phyloP scores from a whole-genome alignment of 92 coral and sea anemone genomes.

The Epizoanthus illoricatus region DNA sequence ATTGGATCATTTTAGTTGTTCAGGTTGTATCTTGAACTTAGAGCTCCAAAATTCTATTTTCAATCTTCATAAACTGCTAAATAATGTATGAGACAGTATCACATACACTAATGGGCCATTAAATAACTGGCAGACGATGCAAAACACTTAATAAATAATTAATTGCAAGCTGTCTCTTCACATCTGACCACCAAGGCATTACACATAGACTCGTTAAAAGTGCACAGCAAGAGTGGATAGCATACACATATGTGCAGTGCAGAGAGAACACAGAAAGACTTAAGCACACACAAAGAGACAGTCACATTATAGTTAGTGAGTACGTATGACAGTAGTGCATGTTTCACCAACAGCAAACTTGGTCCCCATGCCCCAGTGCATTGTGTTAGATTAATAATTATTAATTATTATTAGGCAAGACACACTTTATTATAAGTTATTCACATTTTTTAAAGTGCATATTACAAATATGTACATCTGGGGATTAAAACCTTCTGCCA shows the following conservation, averaged over 20 bases:
- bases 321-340: background rate
- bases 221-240: background rate
- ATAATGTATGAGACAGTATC: background rate
- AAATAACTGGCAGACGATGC: background rate
- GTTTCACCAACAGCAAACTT: conserved; percentile 65
- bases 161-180: conserved; percentile 39
- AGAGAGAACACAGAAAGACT: background rate
- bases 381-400: conserved; percentile 55
- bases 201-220: background rate
- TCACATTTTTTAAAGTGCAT: background rate
- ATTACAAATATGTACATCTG: background rate
- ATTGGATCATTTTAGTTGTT: background rate
- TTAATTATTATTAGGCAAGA: conserved; percentile 53
- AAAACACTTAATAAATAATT: background rate
- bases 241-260: background rate
- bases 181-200: background rate
- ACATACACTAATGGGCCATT: background rate
- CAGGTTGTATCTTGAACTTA: background rate
- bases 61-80: background rate
- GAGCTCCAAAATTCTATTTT: background rate
- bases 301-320: conserved; percentile 21
- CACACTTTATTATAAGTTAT: conserved; percentile 23
- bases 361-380: conserved; percentile 79
- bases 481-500: background rate
- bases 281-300: background rate